Base-by-base conservation (phyloP, 2,797 vertebrate genomes). In the Gymnothorax reevesii region DNA sequence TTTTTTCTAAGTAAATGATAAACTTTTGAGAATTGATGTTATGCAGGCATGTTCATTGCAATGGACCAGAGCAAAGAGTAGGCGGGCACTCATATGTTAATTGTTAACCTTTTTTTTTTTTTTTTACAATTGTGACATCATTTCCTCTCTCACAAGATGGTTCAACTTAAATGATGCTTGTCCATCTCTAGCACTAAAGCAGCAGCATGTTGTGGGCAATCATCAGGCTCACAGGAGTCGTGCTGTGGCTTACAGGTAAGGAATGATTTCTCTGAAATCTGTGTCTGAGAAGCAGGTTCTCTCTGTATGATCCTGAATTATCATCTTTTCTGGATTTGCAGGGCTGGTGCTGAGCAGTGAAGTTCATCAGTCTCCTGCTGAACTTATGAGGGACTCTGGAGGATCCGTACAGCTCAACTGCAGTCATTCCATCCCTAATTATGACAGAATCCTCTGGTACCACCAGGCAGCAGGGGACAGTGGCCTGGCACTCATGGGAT, bases 331-430 rank as follows among this genome's bases (percentile, higher is more conserved):
- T 33, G 73, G 49, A 22, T 77, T 17, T 57, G 10, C 87, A 77
- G 73, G 73, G 42, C 73, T 77, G 33, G 73, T 17, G 33, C 9
- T 49, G 12, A 49, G 73, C 52, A 20, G 20, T 52, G 6, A 77
- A 77, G 73, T 60, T 83, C 22, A 90, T 73, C 93, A 94, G 83
- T 55, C 17, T 27, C 93, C 93, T 66, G 20, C 88, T 33, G 83
- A 88, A 64, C 86, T 93, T 27, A 1, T 92, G 80, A 75, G 33
- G 85, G 33, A 33, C 9, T 84, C 88, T 80, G 1, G 79, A 4
- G 75, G 1, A 2, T 82, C 73, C 57, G 85, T 77, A 69, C 83
- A 84, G 4, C 85, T 87, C 27, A 27, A 17, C 80, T 90, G 90
- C 27, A 59, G 42, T 17, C 88, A 90, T n/a, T 27, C 8, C 8